Conservation (phyloP, 2,797 vertebrate genomes). For the Lepilemur septentrionalis region DNA sequence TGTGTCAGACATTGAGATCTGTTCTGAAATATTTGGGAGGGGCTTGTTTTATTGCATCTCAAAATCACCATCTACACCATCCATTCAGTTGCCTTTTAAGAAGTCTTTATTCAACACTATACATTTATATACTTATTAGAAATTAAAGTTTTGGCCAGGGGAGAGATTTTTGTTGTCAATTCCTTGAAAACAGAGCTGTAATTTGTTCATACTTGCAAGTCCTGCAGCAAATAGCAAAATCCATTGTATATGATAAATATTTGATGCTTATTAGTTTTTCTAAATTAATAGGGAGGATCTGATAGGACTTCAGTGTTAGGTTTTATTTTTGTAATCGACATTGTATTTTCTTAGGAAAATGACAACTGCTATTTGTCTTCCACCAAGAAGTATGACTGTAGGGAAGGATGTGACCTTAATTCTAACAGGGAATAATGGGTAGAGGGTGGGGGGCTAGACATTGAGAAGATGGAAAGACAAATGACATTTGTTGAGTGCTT, state of each 20-base stretch:
- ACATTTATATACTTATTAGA: background rate
- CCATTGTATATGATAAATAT: background rate
- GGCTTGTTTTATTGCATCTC: background rate
- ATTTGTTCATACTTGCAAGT: background rate
- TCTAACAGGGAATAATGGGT: background rate
- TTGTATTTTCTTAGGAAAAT: background rate
- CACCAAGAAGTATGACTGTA: background rate
- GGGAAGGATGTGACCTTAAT: background rate
- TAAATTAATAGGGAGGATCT: background rate
- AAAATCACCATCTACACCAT: background rate
- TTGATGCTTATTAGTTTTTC: background rate
- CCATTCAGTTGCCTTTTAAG: background rate
- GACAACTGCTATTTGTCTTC: background rate
- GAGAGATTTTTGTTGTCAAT: background rate
- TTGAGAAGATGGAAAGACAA: background rate
- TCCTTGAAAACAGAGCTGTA: background rate
- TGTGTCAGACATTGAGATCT: background rate
- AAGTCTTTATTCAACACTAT: background rate
- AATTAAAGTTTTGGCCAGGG: background rate
- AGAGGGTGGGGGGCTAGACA: no score
- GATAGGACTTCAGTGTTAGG: background rate
- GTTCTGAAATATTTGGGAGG: background rate
- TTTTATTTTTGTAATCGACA: background rate
- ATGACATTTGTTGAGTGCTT: background rate
- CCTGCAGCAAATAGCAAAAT: background rate